Evolutionary conservation across 2,888 invertebrate species (phyloP), one percentile per base, ranked within the genome.

Genomic region (Gortyna flavago): DNA sequence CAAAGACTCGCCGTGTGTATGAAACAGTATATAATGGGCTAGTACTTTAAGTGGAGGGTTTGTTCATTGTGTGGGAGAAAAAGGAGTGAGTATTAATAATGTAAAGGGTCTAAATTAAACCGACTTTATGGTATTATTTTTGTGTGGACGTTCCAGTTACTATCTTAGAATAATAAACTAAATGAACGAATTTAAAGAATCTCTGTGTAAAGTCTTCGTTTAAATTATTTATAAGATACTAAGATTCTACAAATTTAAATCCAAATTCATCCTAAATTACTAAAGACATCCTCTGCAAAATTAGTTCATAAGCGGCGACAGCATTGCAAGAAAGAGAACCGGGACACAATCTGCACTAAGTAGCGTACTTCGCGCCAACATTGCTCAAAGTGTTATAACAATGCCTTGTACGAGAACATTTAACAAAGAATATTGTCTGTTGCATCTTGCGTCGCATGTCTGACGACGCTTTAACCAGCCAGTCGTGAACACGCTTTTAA

Each of bases 401-500:
- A 84, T n/a, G 84, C 11, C 41, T 61, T 29, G 41, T 70, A 57
- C 61, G 61, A 66, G 75, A 71, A 64, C 51, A 64, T 64, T 82
- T 71, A 68, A 75, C 82, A 82, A 85, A 81, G 85, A 81, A 76
- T 48, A 81, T 71, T 35, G 57, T 73, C 64, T 77, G 65, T 44
- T 75, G 69, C 70, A 67, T 81, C 29, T 6, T 32, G 13, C 62
- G 11, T 73, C 25, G 21, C 61, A 65, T 51, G 70, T 64, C 59
- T 72, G 6, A 18, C n/a, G 62, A 41, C 29, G 35, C 57, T 75
- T 64, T 67, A 70, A 35, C 61, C 35, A 78, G 57, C 64, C 38
- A 75, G 65, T 65, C 74, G 74, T 76, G 68, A 81, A 88, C 72
- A 86, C 18, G 67, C 79, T 82, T 87, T 81, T 59, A 69, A 80